Evolutionary conservation across 2,797 vertebrate genomes (phyloP).

Genomic region (Sarcophilus harrisii): DNA sequence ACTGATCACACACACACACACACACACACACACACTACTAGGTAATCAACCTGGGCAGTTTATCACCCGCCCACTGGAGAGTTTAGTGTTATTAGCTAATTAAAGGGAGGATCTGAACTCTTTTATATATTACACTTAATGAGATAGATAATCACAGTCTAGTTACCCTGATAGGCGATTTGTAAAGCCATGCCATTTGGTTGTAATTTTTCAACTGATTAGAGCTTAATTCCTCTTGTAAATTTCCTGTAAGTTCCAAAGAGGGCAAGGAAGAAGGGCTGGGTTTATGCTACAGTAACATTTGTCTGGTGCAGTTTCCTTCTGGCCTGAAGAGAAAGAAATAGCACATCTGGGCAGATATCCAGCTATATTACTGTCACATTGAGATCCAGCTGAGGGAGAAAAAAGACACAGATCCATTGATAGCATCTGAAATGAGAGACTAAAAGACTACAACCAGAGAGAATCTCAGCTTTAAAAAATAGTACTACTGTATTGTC

Average conservation of each 20-base stretch:
- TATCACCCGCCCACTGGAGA: constrained; percentile 53
- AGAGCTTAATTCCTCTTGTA: constrained; percentile 74
- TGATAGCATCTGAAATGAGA: constrained; percentile 65
- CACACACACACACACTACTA: background rate
- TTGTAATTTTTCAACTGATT: constrained; percentile 74
- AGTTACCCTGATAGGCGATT: constrained; percentile 62
- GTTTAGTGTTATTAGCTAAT: constrained; percentile 59
- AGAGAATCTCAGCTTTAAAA: constrained; percentile 68
- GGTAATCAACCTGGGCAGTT: constrained; percentile 60
- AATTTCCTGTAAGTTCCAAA: constrained; percentile 66
- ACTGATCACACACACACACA: background rate
- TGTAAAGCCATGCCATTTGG: constrained; percentile 52
- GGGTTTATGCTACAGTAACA: constrained; percentile 61
- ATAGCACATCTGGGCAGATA: constrained; percentile 30
- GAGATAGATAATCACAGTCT: constrained; percentile 61
- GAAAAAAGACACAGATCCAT: constrained; percentile 58
- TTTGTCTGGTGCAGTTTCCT: constrained; percentile 49
- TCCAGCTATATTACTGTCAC: constrained; percentile 59
- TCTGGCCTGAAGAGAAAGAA: constrained; percentile 52
- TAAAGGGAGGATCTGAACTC: constrained; percentile 65
- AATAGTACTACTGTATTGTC: constrained; percentile 40
- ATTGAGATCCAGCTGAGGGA: constrained; percentile 53
- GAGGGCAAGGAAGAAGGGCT: constrained; percentile 38
- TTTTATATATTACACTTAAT: constrained; percentile 51
- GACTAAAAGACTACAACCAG: constrained; percentile 63